These are phyloP conservation scores for Colistium nudipinnis DNA, from an alignment of 2,113 vertebrate species.

Conservation along the genomic window DNA sequence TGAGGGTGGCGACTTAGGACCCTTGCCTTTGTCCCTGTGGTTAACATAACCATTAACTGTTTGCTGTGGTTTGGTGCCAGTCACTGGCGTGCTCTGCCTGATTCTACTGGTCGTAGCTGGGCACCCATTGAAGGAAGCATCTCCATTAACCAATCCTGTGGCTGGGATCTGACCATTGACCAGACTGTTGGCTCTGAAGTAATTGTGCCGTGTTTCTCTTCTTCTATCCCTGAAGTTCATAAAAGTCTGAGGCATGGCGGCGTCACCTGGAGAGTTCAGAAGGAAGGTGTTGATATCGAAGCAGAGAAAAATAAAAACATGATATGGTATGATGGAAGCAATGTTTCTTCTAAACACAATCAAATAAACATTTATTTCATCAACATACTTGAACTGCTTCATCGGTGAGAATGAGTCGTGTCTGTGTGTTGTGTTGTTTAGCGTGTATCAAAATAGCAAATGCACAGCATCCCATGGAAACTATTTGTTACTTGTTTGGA, in stretches of 20 bases:
- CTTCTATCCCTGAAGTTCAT: slow-evolving; percentile 9
- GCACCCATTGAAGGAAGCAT: not conserved
- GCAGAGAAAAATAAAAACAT: not conserved
- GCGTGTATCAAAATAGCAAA: no score
- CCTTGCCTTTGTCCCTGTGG: slow-evolving; percentile 4
- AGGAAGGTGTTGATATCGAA: not conserved
- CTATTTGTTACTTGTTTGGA: no score
- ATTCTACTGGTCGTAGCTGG: not conserved
- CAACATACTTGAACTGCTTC: no score
- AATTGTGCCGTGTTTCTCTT: not conserved
- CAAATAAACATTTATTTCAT: no score
- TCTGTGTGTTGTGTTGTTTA: no score
- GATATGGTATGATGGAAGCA: not conserved
- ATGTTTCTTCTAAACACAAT: no score
- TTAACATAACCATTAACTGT: slow-evolving; percentile 38
- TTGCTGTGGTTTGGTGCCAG: not conserved
- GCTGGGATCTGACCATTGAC: not conserved
- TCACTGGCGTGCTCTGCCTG: not conserved
- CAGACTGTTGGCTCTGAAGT: not conserved
- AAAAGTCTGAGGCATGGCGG: slow-evolving; percentile 42
- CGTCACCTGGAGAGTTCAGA: slow-evolving; percentile 27
- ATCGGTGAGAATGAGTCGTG: no score
- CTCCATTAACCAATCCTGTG: slow-evolving; percentile 30
- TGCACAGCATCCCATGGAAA: no score
- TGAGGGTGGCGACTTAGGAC: not conserved